A percentile compares a stretch with the other conserved stretches of the same genome.
Conservation (phyloP, 2,113 vertebrate genomes). For the Henicopernis longicauda region DNA sequence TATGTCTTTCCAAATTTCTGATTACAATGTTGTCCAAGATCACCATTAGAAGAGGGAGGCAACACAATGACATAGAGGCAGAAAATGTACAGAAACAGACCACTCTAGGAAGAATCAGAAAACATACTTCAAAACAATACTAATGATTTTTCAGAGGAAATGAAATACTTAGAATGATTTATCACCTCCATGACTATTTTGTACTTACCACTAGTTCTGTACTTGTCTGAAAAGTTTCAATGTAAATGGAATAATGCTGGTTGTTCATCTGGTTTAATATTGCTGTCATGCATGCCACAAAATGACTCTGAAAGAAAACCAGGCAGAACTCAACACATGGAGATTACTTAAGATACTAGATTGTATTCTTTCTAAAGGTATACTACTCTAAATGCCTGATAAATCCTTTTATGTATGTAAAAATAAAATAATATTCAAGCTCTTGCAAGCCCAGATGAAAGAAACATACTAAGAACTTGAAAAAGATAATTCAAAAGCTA, state of each 20-base stretch:
- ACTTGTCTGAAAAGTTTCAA: constrained; percentile 87
- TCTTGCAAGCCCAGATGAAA: not conserved
- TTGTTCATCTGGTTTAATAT: constrained; percentile 94
- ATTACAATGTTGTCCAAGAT: not conserved
- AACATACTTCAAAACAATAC: not conserved
- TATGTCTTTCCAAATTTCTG: not conserved
- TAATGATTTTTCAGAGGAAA: not conserved
- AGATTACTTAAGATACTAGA: not conserved
- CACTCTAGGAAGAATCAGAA: not conserved
- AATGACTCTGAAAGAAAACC: constrained; percentile 82
- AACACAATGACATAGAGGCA: not conserved
- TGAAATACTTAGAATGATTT: not conserved
- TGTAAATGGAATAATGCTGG: constrained; percentile 88
- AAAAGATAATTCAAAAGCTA: not conserved
- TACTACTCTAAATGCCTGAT: not conserved
- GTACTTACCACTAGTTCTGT: constrained; percentile 90
- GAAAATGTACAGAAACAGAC: not conserved
- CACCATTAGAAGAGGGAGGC: not conserved
- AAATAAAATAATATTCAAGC: not conserved
- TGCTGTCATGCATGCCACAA: constrained; percentile 97
- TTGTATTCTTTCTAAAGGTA: not conserved
- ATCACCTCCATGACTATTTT: not conserved
- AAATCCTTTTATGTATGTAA: not conserved
- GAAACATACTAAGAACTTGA: not conserved
- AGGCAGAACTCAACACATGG: not conserved